phyloP scores from a whole-genome alignment of 2,797 vertebrate species.

The Labroides dimidiatus region DNA sequence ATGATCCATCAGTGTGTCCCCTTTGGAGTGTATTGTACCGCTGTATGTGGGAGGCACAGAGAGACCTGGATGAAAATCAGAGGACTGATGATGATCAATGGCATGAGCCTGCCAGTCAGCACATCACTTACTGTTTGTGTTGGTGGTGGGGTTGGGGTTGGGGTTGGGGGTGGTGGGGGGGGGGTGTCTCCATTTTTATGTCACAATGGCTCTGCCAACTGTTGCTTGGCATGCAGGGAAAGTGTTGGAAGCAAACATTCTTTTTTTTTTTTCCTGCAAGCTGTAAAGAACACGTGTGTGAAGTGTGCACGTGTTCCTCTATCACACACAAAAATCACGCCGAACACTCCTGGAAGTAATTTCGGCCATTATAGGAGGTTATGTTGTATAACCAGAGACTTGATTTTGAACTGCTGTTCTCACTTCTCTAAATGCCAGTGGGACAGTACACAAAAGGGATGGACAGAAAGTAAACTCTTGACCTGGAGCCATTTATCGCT shows the following conservation, averaged over 20 bases:
- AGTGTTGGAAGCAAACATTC: constrained; percentile 13
- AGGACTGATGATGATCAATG: constrained; percentile 48
- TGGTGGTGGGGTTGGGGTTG: too few species aligned
- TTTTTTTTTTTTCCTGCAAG: constrained; percentile 34
- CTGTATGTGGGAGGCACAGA: constrained; percentile 15
- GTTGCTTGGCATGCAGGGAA: constrained; percentile 25
- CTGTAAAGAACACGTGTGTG: constrained; percentile 15
- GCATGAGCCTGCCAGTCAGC: constrained; percentile 29
- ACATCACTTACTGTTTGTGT: constrained; percentile 24
- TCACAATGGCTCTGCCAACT: constrained; percentile 30
- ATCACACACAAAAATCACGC: constrained; percentile 15
- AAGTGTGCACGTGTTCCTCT: constrained; percentile 18
- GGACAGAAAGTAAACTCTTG: too few species aligned
- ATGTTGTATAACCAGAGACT: too few species aligned
- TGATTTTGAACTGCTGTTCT: not conserved
- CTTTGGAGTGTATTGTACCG: constrained; percentile 1
- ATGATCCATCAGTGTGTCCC: constrained; percentile 3
- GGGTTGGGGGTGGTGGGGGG: constrained; percentile 2
- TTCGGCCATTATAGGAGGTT: not conserved
- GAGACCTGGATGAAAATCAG: constrained; percentile 32
- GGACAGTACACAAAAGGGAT: too few species aligned
- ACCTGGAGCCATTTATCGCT: too few species aligned
- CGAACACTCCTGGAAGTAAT: constrained; percentile 2
- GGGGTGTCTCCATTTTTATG: constrained; percentile 11
- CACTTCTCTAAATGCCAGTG: too few species aligned